Base-by-base conservation (phyloP, 1,140 invertebrate genomes). In the Antheraea mylitta region DNA sequence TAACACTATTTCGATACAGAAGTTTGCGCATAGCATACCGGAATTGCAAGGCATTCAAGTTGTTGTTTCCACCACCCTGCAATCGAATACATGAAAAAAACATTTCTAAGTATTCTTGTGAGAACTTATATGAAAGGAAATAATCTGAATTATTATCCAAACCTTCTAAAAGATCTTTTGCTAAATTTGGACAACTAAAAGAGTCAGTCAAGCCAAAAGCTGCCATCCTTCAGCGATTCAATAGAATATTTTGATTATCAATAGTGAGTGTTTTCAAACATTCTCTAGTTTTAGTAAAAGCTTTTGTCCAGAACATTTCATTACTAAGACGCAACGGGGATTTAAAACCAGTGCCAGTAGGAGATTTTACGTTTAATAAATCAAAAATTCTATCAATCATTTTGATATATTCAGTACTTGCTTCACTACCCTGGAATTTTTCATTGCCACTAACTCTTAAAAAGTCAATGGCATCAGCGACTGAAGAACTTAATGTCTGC, bases 301-400 rank as follows among this genome's bases (percentile, higher is more conserved):
- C n/a, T n/a, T 66, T 72, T 8, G 2, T 38, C 72, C 76, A 77
- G 18, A 76, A n/a, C 58, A 72, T 22, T 58, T 61, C 60, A 72
- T 82, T 82, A 13, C 65, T 6, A 7, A 70, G 7, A 18, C 69
- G 30, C 45, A 82, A 7, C 19, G 82, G 79, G 10, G 74, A 69
- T 53, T 85, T 83, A 69, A 66, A 85, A 3, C 76, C 76, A 45
- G 73, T 80, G 6, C 72, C 75, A 73, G 68, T 75, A 18, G 75
- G 73, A 64, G 61, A 45, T 74, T 76, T 72, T 10, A 18, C 61
- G 72, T 85, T 85, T 0, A 82, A 37, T 18, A 81, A 11, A 69
- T 85, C 83, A 74, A 85, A 85, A 10, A 83, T 64, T 65, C 72
- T 69, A 71, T 85, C 80, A 37, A 82, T n/a, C 4, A 68, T 68